phyloP scores from a whole-genome alignment of 2,113 vertebrate species.

The Datnioides undecimradiatus region DNA sequence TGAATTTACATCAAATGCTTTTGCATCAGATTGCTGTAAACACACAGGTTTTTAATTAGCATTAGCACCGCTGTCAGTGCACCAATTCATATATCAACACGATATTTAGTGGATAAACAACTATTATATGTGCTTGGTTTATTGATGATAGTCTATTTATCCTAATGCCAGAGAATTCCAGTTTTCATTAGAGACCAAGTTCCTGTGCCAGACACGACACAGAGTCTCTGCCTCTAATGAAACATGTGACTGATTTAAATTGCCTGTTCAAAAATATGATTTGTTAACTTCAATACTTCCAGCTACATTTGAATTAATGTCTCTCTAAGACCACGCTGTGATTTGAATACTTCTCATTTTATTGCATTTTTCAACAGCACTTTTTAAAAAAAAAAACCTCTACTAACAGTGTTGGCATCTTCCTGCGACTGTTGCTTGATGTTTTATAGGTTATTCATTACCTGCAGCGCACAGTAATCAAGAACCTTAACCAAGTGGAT shows the following conservation, averaged over 20 bases:
- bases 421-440: slow-evolving; percentile 2
- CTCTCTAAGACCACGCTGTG: background rate
- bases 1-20: slow-evolving; percentile 33
- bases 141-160: slow-evolving; percentile 34
- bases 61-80: background rate
- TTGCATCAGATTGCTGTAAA: slow-evolving; percentile 23
- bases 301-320: background rate
- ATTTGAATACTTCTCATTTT: background rate
- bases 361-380: background rate
- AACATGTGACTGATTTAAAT: slow-evolving; percentile 16
- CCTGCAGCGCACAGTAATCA: slow-evolving; percentile 29
- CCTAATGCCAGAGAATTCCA: slow-evolving; percentile 18
- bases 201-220: slow-evolving; percentile 15
- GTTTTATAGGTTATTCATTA: slow-evolving; percentile 42
- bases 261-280: slow-evolving; percentile 10
- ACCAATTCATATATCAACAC: slow-evolving; percentile 11
- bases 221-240: slow-evolving; percentile 5
- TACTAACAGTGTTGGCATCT: background rate
- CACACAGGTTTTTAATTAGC: slow-evolving; percentile 21
- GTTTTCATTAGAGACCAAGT: slow-evolving; percentile 29
- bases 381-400: background rate
- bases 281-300: background rate
- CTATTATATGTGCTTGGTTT: slow-evolving; percentile 35
- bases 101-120: slow-evolving; percentile 30
- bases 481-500: slow-evolving; percentile 14